Percentiles rank a stretch among this genome's conserved stretches.
Conservation (phyloP, 2,113 vertebrate genomes). For the Neodon shergylaensis region DNA sequence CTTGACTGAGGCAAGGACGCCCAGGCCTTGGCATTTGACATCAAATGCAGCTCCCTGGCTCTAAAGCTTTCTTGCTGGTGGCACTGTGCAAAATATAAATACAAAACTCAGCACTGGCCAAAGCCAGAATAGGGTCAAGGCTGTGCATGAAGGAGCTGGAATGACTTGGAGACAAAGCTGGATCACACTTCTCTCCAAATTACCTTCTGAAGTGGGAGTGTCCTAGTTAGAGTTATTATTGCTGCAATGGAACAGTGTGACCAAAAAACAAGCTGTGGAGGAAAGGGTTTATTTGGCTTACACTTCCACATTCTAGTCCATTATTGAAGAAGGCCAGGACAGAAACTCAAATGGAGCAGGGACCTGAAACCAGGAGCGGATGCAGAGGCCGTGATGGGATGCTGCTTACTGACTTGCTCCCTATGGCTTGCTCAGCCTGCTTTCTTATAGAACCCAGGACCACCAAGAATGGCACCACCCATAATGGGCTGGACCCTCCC, state of each 20-base stretch:
- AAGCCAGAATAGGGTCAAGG: background rate
- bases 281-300: background rate
- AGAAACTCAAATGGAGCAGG: background rate
- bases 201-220: background rate
- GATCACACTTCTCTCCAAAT: background rate
- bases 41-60: background rate
- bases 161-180: background rate
- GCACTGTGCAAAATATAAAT: background rate
- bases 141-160: background rate
- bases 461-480: background rate
- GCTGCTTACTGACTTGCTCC: background rate
- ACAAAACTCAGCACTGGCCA: background rate
- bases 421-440: background rate
- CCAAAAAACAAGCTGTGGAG: background rate
- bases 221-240: background rate
- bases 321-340: background rate
- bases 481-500: background rate
- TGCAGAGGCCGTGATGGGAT: background rate
- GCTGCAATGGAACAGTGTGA: background rate
- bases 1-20: background rate
- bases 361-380: background rate
- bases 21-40: constrained; percentile 9
- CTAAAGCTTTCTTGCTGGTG: background rate
- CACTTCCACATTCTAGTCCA: background rate
- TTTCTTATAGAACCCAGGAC: background rate